Evolutionary conservation across 2,888 invertebrate genomes (phyloP).

Genomic region (Melanostoma mellinum): DNA sequence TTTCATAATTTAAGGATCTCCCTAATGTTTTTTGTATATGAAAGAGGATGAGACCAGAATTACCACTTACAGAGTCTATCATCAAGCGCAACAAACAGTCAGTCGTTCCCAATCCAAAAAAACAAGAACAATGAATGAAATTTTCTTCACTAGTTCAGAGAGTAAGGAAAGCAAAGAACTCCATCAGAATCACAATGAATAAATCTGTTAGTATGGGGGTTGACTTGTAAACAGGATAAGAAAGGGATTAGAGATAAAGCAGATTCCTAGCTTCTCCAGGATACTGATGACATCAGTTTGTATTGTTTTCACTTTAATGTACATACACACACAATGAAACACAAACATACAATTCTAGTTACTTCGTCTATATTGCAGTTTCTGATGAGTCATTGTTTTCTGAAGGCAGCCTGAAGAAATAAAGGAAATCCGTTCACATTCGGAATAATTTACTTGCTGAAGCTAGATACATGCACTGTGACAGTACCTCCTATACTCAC

Average conservation of each 20-base stretch:
- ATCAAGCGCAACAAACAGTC: slow-evolving; percentile 51
- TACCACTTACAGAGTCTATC: slow-evolving; percentile 53
- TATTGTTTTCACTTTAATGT: slow-evolving; percentile 52
- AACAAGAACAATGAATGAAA: slow-evolving; percentile 58
- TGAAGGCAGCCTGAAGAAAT: slow-evolving; percentile 62
- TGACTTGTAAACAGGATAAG: slow-evolving; percentile 55
- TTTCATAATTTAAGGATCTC: slow-evolving; percentile 65
- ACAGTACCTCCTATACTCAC: neutral
- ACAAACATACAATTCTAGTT: neutral
- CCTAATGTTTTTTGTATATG: slow-evolving; percentile 12
- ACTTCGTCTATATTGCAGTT: slow-evolving; percentile 29
- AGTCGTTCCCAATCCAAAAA: slow-evolving; percentile 27
- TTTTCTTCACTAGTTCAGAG: slow-evolving; percentile 45
- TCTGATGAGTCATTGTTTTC: slow-evolving; percentile 68
- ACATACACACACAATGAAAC: slow-evolving; percentile 9
- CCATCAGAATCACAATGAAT: slow-evolving; percentile 7
- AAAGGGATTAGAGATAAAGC: slow-evolving; percentile 68
- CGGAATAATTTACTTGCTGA: slow-evolving; percentile 66
- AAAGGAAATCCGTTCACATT: slow-evolving; percentile 71
- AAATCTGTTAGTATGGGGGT: neutral
- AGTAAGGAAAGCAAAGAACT: slow-evolving; percentile 56
- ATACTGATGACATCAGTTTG: slow-evolving; percentile 68
- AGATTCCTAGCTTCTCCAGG: slow-evolving; percentile 58
- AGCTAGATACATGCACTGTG: neutral
- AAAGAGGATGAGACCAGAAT: slow-evolving; percentile 31